Conservation (phyloP, 2,113 vertebrate species). For the Tricholaema leucomelas region DNA sequence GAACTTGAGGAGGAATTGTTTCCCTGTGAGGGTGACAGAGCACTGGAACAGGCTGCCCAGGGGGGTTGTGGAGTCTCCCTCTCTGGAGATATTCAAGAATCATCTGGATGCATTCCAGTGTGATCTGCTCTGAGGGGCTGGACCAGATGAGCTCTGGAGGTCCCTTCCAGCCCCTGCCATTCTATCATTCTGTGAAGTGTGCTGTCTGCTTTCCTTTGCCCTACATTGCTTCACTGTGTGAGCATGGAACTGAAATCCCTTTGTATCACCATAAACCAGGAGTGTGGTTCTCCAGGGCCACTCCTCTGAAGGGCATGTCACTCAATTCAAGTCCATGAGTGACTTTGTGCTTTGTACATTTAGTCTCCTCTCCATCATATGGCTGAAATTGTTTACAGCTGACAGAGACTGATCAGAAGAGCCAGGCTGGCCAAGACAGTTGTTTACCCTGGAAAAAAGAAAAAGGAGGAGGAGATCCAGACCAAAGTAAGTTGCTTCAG, state of each 20-base stretch:
- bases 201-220: not conserved
- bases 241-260: not conserved
- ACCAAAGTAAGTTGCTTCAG: not conserved
- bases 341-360: not conserved
- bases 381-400: not conserved
- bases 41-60: too few relatives aligned
- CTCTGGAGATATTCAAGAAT: too few relatives aligned
- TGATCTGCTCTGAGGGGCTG: too few relatives aligned
- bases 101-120: too few relatives aligned
- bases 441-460: not conserved
- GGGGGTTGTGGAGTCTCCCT: too few relatives aligned
- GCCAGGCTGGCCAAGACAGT: not conserved
- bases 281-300: not conserved
- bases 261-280: not conserved
- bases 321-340: not conserved
- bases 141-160: too few relatives aligned
- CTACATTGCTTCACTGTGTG: not conserved
- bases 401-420: not conserved
- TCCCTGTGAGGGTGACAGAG: too few relatives aligned
- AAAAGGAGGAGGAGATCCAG: not conserved
- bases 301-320: not conserved
- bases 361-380: not conserved
- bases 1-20: too few relatives aligned
- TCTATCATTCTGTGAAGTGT: too few relatives aligned
- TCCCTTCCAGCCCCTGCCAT: too few relatives aligned